Conservation (phyloP, 1,140 invertebrate species). For the Periplaneta americana region DNA sequence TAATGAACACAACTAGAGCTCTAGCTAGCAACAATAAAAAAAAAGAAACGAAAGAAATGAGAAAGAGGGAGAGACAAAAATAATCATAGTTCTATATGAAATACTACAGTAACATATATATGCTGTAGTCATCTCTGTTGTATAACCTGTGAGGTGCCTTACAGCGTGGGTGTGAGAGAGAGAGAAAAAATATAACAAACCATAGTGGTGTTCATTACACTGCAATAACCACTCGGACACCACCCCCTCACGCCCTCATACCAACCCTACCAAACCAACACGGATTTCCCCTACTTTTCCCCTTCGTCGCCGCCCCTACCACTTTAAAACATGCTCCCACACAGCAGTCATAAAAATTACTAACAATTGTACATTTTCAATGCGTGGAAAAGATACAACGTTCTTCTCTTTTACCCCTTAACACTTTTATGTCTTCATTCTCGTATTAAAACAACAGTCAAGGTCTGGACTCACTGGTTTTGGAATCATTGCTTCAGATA, state of each 20-base stretch:
- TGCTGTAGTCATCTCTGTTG: background rate
- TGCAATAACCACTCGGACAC: background rate
- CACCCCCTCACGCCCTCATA: background rate
- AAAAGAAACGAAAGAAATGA: background rate
- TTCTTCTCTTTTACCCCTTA: background rate
- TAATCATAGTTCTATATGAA: background rate
- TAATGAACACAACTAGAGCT: background rate
- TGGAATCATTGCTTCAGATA: too few relatives aligned
- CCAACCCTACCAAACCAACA: background rate
- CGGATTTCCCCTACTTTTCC: background rate
- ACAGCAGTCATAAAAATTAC: background rate
- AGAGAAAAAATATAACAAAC: background rate
- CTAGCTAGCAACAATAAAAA: background rate
- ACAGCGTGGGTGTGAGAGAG: background rate
- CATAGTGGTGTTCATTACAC: background rate
- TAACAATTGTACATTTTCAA: background rate
- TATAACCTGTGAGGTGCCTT: background rate
- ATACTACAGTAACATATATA: background rate
- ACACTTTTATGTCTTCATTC: too few relatives aligned
- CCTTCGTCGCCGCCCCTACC: background rate
- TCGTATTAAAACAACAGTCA: too few relatives aligned
- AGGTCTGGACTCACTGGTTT: too few relatives aligned
- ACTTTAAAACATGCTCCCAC: background rate
- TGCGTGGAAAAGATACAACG: background rate
- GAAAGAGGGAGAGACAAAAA: background rate